Evolutionary conservation across 2,888 invertebrate species (phyloP).

Genomic region (Tachina grossa): DNA sequence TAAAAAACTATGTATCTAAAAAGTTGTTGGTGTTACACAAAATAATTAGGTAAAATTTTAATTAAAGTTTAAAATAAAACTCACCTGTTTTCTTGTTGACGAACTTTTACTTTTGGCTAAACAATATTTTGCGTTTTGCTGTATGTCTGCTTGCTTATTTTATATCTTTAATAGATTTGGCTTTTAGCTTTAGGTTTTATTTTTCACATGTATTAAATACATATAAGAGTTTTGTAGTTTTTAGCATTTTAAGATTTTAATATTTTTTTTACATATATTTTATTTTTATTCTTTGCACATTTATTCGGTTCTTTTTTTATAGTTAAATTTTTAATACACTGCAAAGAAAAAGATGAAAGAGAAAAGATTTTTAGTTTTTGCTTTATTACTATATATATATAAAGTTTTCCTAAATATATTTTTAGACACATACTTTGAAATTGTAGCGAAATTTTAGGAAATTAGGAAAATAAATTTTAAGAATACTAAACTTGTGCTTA

Average conservation of each 20-base stretch:
- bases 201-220: background rate
- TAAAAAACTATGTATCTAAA: background rate
- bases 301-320: background rate
- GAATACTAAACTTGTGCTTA: no score
- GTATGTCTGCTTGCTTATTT: background rate
- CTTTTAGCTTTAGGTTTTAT: background rate
- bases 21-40: background rate
- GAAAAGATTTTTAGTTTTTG: background rate
- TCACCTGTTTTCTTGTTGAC: conserved; percentile 58
- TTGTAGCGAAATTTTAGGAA: no score
- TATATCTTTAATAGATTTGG: background rate
- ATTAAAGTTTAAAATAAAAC: conserved; percentile 46
- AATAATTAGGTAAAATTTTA: conserved; percentile 20
- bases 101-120: conserved; percentile 57
- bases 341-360: background rate
- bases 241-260: no score
- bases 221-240: background rate
- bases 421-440: no score
- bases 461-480: no score
- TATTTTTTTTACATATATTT: background rate
- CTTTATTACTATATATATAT: no score
- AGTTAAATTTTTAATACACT: background rate
- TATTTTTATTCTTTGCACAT: background rate
- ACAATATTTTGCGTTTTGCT: background rate
- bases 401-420: no score